Conservation (phyloP, 2,888 invertebrate species). For the Tipula helvola region DNA sequence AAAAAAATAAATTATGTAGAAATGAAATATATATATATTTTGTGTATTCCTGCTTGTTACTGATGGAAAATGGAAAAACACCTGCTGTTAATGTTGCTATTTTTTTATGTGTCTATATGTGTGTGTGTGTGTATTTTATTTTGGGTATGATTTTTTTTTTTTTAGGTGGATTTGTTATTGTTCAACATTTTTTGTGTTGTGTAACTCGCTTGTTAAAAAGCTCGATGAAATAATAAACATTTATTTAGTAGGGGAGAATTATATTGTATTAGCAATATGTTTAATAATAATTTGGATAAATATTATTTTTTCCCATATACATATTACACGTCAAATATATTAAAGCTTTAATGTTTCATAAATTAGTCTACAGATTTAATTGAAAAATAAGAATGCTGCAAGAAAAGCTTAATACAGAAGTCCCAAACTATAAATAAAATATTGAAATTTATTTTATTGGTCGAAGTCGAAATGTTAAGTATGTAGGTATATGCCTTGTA, state of each 20-base stretch:
- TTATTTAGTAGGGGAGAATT: background rate
- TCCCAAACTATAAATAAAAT: background rate
- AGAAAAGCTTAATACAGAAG: background rate
- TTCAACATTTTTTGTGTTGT: background rate
- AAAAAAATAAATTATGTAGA: background rate
- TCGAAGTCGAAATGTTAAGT: background rate
- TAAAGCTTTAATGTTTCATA: background rate
- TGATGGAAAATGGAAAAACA: background rate
- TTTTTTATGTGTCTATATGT: background rate
- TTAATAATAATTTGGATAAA: background rate
- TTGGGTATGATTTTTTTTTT: background rate
- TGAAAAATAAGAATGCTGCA: background rate
- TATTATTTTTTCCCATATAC: background rate
- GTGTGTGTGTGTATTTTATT: background rate
- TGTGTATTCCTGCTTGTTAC: background rate
- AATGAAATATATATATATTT: background rate
- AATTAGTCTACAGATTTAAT: background rate
- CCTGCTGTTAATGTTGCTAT: background rate
- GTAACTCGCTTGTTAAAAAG: background rate
- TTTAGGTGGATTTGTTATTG: background rate
- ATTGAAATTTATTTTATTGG: no score
- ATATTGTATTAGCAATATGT: background rate
- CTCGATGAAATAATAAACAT: background rate
- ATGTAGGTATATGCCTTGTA: background rate
- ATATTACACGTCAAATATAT: background rate